Percentiles rank a stretch among this genome's conserved stretches.
phyloP scores from a whole-genome alignment of 2,888 invertebrate species.

The Lepidocyrtoides sp. region DNA sequence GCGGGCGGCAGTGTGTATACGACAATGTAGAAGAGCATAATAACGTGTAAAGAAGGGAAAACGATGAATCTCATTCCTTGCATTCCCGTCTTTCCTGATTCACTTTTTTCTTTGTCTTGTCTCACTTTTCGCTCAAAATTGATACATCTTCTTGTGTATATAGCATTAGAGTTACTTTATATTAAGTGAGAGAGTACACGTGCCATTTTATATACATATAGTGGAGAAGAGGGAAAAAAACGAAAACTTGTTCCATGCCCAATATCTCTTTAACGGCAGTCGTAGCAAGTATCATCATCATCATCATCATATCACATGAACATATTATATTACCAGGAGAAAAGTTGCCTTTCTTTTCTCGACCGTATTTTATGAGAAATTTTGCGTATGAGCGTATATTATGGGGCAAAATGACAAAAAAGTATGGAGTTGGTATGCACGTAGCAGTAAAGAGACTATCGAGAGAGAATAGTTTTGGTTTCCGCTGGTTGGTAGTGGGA shows the following conservation, averaged over 20 bases:
- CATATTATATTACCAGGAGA: constrained; percentile 49
- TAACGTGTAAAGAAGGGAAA: constrained; percentile 2
- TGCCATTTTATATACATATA: background rate
- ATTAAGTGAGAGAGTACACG: background rate
- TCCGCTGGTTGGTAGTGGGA: background rate
- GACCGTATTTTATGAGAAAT: constrained; percentile 20
- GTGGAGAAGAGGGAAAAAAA: background rate
- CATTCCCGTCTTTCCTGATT: constrained; percentile 37
- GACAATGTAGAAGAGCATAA: background rate
- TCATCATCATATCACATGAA: constrained; percentile 35
- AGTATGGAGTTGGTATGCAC: background rate
- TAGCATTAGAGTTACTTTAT: constrained; percentile 8
- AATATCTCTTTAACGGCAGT: constrained; percentile 54
- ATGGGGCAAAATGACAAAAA: constrained; percentile 45
- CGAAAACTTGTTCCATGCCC: constrained; percentile 19
- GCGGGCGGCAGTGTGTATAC: constrained; percentile 40
- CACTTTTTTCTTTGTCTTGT: background rate
- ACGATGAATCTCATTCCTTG: constrained; percentile 44
- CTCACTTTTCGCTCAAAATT: constrained; percentile 2
- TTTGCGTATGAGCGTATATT: constrained; percentile 17
- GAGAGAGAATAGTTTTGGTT: constrained; percentile 44
- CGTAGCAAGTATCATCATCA: background rate
- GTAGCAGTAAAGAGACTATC: background rate
- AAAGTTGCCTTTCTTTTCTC: constrained; percentile 48
- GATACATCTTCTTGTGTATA: constrained; percentile 43